Percentiles rank a stretch among this genome's conserved stretches.
Conservation (phyloP, 2,113 vertebrate genomes). For the Chaetura pelagica region DNA sequence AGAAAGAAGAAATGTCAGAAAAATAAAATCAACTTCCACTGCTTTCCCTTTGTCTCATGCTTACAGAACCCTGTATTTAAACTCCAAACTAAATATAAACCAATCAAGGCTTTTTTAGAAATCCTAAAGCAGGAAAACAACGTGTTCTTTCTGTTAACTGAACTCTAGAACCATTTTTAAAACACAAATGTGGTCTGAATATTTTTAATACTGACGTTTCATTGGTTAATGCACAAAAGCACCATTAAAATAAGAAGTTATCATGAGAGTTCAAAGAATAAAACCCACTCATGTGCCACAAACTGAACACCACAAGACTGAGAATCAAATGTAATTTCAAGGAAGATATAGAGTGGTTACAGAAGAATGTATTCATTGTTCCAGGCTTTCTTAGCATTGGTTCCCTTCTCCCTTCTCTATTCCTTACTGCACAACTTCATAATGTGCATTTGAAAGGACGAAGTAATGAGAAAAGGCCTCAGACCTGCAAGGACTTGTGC, state of each 20-base stretch:
- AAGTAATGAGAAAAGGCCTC: neutral
- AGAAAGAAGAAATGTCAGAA: neutral
- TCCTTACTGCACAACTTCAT: neutral
- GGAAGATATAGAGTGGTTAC: neutral
- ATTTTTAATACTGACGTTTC: neutral
- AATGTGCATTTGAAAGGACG: neutral
- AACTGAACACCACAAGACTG: neutral
- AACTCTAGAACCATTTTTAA: neutral
- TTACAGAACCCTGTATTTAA: neutral
- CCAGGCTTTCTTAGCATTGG: neutral
- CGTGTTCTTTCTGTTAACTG: rapidly evolving
- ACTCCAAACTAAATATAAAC: neutral
- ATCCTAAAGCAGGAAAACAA: neutral
- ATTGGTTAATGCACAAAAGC: neutral
- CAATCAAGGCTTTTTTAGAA: neutral
- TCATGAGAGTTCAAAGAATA: neutral
- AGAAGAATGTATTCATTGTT: neutral
- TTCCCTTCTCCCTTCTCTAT: neutral
- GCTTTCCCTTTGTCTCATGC: neutral
- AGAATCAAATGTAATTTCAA: neutral
- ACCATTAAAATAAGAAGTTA: neutral
- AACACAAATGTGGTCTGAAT: neutral
- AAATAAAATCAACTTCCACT: neutral
- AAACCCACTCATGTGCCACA: neutral
- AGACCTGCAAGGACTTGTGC: conserved; percentile 7